phyloP scores from a whole-genome alignment of 2,888 invertebrate genomes.

The Ramazzottius varieornatus region DNA sequence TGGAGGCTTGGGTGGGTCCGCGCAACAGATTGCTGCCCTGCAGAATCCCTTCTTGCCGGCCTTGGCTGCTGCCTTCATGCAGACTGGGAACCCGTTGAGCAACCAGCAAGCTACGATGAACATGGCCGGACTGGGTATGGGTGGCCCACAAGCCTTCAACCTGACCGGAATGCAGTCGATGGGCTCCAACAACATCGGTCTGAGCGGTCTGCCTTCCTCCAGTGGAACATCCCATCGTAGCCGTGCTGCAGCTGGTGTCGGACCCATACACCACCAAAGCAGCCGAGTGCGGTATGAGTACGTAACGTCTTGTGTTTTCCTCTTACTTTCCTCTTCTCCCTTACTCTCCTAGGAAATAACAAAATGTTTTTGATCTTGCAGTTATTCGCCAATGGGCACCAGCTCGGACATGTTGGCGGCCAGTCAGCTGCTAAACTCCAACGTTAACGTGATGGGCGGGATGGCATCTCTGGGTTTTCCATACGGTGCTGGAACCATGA shows the following conservation, averaged over 20 bases:
- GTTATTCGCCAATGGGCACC: slow-evolving; percentile 41
- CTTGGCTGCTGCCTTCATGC: background rate
- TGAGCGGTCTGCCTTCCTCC: slow-evolving; percentile 15
- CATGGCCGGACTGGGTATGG: background rate
- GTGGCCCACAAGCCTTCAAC: background rate
- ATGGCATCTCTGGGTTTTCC: background rate
- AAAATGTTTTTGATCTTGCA: slow-evolving; percentile 19
- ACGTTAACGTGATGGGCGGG: background rate
- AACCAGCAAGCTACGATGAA: too few species aligned
- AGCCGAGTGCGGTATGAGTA: slow-evolving; percentile 20
- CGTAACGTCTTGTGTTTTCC: too few species aligned
- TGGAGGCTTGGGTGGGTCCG: too few species aligned
- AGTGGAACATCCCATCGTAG: slow-evolving; percentile 40
- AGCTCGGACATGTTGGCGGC: slow-evolving; percentile 21
- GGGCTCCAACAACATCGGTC: background rate
- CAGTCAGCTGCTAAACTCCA: slow-evolving; percentile 40
- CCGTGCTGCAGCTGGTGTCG: slow-evolving; percentile 37
- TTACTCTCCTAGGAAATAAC: too few species aligned
- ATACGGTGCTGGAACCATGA: background rate
- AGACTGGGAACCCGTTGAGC: background rate
- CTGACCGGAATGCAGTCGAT: background rate
- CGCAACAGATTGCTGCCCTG: background rate
- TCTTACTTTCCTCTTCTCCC: too few species aligned
- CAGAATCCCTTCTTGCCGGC: background rate
- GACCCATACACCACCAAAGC: slow-evolving; percentile 56